Base-by-base conservation (phyloP, 53 echinoderm and acorn worm genomes). In the Temnopleurus reevesii region DNA sequence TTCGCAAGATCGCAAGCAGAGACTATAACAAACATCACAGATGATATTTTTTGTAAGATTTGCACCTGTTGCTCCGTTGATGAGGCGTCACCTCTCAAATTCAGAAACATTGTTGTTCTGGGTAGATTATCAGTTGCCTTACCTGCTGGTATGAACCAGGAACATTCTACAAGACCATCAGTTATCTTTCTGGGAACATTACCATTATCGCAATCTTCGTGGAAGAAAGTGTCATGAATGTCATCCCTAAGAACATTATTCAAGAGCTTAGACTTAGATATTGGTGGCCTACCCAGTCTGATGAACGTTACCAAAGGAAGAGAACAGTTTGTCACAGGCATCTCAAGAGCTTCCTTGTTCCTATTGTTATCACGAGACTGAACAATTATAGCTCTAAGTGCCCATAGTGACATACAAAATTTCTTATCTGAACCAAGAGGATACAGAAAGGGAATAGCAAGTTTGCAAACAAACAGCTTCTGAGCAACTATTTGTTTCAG, bases 401-500 rank as follows among this genome's bases (percentile, higher is more conserved):
- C 57, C 57, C 57, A 57, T n/a, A 57, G 4, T n/a, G 57, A 57
- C 57, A 57, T 57, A 5, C 57, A 18, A 57, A 57, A 18, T 5
- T 57, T 57, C 5, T n/a, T 61, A 59, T 90, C 81, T 38, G 81
- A 41, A 26, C 60, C 81, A 18, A 90, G 35, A n/a, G 90, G 81
- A 5, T 81, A 76, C 76, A 89, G 28, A 41, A 89, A 89, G 10
- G 76, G 89, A 18, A 89, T 44, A 44, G 89, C 89, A 28, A 90
- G 60, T 81, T 90, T 90, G 36, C 81, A 90, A 56, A 81, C 64
- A 59, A 90, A 90, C n/a, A 90, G 45, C 81, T 90, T 90, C 35
- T 90, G 59, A 44, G 81, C 81, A 19, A 90, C n/a, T n/a, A n/a
- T n/a, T n/a, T n/a, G n/a, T n/a, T n/a, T n/a, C n/a, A n/a, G n/a